These are phyloP conservation scores for Synodontis membranacea DNA, from an alignment of 2,113 vertebrate species.

Conservation along the genomic window DNA sequence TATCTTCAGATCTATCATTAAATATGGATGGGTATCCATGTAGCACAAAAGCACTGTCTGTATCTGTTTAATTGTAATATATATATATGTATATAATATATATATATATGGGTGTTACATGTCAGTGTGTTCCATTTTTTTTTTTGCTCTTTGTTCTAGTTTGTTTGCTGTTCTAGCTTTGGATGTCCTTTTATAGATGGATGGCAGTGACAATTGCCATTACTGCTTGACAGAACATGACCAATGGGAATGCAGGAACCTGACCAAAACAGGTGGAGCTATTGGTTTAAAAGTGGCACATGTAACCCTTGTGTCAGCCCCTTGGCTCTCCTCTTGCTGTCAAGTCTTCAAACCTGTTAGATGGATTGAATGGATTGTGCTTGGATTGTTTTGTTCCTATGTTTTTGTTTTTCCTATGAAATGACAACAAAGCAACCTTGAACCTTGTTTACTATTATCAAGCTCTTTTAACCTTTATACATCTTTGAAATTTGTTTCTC, in stretches of 20 bases:
- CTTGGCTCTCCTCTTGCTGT: neutral
- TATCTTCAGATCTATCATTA: neutral
- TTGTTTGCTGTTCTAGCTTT: neutral
- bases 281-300: neutral
- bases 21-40: neutral
- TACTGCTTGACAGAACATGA: neutral
- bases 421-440: too few species aligned
- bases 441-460: neutral
- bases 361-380: neutral
- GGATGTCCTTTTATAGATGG: neutral
- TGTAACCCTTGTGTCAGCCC: neutral
- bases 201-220: neutral
- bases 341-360: neutral
- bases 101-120: neutral
- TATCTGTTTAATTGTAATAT: neutral
- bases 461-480: neutral
- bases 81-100: neutral
- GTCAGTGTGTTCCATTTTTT: too few species aligned
- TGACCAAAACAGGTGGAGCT: neutral
- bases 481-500: neutral
- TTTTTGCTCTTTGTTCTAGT: too few species aligned
- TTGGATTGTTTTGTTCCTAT: neutral
- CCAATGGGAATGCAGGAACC: neutral
- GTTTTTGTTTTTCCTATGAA: too few species aligned
- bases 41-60: neutral